Evolutionary conservation across 2,113 vertebrate genomes (phyloP).

Genomic region (Passer montanus): DNA sequence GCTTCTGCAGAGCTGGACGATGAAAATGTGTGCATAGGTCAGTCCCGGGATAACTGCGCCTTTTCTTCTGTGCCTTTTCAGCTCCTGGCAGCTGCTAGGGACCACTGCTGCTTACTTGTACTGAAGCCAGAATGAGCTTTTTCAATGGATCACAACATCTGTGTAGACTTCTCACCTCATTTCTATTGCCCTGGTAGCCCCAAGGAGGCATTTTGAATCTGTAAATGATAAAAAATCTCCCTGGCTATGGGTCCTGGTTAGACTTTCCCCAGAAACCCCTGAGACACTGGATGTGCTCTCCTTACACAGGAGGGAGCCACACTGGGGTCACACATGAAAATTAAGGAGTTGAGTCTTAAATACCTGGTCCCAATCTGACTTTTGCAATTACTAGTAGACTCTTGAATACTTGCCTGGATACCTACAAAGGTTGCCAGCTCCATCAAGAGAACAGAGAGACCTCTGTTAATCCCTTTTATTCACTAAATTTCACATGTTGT

Average conservation of each 20-base stretch:
- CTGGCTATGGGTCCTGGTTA: background rate
- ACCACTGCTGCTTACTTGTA: slow-evolving; percentile 19
- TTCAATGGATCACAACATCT: slow-evolving; percentile 56
- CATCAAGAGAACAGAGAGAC: background rate
- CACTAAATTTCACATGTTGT: background rate
- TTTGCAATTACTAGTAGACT: background rate
- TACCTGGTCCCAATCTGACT: background rate
- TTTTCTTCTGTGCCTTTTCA: slow-evolving; percentile 74
- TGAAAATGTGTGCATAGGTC: slow-evolving; percentile 99
- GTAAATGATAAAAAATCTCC: background rate
- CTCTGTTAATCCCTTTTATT: background rate
- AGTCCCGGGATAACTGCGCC: slow-evolving; percentile 82
- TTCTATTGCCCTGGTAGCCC: slow-evolving; percentile 15
- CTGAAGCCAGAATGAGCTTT: slow-evolving; percentile 60
- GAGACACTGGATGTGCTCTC: background rate
- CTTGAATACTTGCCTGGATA: background rate
- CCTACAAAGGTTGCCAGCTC: background rate
- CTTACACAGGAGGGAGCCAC: background rate
- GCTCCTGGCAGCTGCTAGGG: slow-evolving; percentile 60
- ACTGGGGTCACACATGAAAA: background rate
- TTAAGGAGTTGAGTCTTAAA: background rate
- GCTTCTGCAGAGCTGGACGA: slow-evolving; percentile 95
- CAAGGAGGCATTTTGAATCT: background rate
- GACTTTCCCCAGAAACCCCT: background rate
- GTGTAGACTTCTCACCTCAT: slow-evolving; percentile 28